phyloP scores from a whole-genome alignment of 1,140 invertebrate species.

The Drosophila triauraria region DNA sequence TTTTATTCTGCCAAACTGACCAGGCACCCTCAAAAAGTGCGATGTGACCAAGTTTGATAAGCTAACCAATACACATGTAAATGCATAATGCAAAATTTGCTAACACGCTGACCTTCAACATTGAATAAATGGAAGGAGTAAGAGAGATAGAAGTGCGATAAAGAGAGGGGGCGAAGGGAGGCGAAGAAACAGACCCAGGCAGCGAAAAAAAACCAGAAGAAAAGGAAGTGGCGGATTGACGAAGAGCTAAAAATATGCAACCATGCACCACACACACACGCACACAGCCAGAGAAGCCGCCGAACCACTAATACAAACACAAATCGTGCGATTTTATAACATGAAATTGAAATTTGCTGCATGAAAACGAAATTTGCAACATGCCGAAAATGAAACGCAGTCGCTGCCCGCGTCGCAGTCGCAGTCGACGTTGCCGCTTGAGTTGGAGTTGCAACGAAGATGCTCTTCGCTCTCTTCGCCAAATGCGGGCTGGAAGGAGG shows the following conservation, averaged over 20 bases:
- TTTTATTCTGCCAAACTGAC: neutral
- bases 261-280: conserved; percentile 30
- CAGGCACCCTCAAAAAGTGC: conserved; percentile 3
- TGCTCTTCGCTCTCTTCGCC: neutral
- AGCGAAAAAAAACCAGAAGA: conserved; percentile 30
- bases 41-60: conserved; percentile 50
- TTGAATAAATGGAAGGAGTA: conserved; percentile 58
- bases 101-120: conserved; percentile 81
- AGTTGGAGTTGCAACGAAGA: conserved; percentile 24
- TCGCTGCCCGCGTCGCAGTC: conserved; percentile 15
- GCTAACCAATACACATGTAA: conserved; percentile 33
- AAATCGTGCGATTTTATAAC: conserved; percentile 61
- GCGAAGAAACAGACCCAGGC: conserved; percentile 30
- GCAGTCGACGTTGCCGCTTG: conserved; percentile 16
- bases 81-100: conserved; percentile 71
- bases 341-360: conserved; percentile 80
- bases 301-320: conserved; percentile 34
- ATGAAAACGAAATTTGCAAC: conserved; percentile 82
- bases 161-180: neutral
- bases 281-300: neutral
- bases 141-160: conserved; percentile 6
- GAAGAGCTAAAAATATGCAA: conserved; percentile 69
- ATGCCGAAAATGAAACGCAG: conserved; percentile 67
- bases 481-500: neutral
- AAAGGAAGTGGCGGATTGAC: conserved; percentile 45